Percentiles rank a stretch among this genome's conserved stretches.
phyloP scores from a whole-genome alignment of 2,888 invertebrate genomes.

The Trachelus tabidus region DNA sequence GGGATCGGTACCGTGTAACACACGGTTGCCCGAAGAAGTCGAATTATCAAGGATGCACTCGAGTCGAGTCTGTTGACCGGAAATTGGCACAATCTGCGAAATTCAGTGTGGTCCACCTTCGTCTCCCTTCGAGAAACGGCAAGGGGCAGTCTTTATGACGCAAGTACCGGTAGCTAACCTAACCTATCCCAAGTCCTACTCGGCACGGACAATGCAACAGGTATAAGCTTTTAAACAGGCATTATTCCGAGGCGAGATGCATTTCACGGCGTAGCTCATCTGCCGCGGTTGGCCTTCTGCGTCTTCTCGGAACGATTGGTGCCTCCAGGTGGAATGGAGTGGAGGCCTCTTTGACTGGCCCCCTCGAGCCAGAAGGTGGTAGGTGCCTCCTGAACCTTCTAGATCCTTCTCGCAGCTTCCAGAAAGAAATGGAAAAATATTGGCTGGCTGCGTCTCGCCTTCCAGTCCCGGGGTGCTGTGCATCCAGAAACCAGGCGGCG shows the following conservation, averaged over 20 bases:
- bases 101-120: too few relatives aligned
- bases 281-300: constrained; percentile 34
- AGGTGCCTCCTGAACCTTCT: neutral
- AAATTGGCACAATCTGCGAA: too few relatives aligned
- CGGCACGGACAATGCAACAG: constrained; percentile 26
- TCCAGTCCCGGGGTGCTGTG: neutral
- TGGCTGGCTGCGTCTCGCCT: neutral
- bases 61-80: too few relatives aligned
- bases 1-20: too few relatives aligned
- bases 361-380: neutral
- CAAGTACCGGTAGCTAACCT: too few relatives aligned
- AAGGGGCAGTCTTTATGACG: too few relatives aligned
- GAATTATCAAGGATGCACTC: too few relatives aligned
- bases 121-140: too few relatives aligned
- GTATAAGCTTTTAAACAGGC: constrained; percentile 29
- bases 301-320: constrained; percentile 36
- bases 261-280: constrained; percentile 5
- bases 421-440: neutral
- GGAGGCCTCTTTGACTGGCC: neutral
- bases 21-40: too few relatives aligned
- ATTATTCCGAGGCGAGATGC: constrained; percentile 8
- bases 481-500: neutral
- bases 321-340: neutral
- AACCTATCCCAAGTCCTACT: too few relatives aligned
- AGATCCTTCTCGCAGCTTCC: neutral